A percentile compares a stretch with the other conserved stretches of the same genome.
Evolutionary conservation across 2,113 vertebrate species (phyloP).

Genomic region (Lynx canadensis): DNA sequence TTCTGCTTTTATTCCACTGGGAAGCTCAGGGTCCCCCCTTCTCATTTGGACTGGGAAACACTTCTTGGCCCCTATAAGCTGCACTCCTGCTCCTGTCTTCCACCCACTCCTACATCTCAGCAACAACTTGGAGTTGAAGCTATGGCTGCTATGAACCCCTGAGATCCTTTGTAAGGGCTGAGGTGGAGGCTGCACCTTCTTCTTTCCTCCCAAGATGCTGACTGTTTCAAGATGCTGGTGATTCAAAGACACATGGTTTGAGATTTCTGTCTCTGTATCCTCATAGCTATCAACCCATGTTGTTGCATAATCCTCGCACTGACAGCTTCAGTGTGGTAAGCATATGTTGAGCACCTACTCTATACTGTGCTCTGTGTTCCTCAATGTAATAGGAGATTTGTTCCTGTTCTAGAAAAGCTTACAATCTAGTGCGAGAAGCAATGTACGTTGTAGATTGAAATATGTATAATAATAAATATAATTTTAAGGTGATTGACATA

Average conservation of each 20-base stretch:
- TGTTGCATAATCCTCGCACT: not conserved
- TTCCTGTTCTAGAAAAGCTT: not conserved
- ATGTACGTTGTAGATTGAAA: not conserved
- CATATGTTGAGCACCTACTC: not conserved
- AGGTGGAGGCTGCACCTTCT: not conserved
- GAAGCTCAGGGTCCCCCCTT: not conserved
- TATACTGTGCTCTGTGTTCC: not conserved
- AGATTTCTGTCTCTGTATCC: not conserved
- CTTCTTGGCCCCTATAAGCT: not conserved
- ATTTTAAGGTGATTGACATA: not conserved
- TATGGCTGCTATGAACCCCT: not conserved
- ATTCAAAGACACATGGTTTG: not conserved
- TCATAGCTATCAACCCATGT: not conserved
- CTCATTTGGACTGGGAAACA: not conserved
- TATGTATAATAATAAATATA: not conserved
- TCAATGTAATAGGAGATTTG: not conserved
- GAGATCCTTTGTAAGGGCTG: too few relatives aligned
- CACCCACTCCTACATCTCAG: not conserved
- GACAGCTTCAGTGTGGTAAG: not conserved
- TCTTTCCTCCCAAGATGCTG: not conserved
- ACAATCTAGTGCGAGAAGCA: not conserved
- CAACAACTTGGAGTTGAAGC: not conserved
- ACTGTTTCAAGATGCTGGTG: not conserved
- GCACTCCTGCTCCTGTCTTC: not conserved
- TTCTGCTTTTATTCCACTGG: fast-evolving